These are phyloP conservation scores for Ostrea denselamellosa DNA, from an alignment of 1,140 invertebrate species.

Conservation along the genomic window DNA sequence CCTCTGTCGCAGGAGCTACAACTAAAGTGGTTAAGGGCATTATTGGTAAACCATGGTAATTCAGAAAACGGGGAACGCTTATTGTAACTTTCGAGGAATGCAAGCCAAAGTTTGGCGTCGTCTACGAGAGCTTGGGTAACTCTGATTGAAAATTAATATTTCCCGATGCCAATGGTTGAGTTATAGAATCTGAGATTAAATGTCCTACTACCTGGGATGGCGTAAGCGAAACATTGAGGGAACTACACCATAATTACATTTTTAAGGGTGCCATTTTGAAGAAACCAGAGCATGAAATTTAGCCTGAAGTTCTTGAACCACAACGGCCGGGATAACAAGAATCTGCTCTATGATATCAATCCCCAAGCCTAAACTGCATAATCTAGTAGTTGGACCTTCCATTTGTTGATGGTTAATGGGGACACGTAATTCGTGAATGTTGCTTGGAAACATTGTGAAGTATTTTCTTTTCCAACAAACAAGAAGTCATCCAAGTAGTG, in stretches of 20 bases:
- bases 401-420: no score
- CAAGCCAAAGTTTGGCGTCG: slow-evolving; percentile 1
- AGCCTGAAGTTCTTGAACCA: background rate
- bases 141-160: background rate
- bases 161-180: slow-evolving; percentile 4
- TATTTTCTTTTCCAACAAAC: no score
- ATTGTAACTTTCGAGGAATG: slow-evolving; percentile 31
- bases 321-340: background rate
- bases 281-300: background rate
- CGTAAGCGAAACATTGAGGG: slow-evolving; percentile 6
- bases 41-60: background rate
- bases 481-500: no score
- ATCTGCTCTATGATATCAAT: slow-evolving; percentile 33
- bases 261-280: background rate
- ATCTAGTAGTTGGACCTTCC: no score
- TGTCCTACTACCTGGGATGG: slow-evolving; percentile 1
- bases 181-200: slow-evolving; percentile 37
- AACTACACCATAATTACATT: background rate
- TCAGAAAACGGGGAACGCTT: slow-evolving; percentile 12
- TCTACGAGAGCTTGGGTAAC: slow-evolving; percentile 1
- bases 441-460: background rate
- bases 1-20: slow-evolving; percentile 16
- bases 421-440: background rate
- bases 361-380: slow-evolving; percentile 19
- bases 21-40: slow-evolving; percentile 16